Evolutionary conservation across 2,797 vertebrate species (phyloP), one percentile per base, ranked within the genome.

Genomic region (Alauda arvensis): DNA sequence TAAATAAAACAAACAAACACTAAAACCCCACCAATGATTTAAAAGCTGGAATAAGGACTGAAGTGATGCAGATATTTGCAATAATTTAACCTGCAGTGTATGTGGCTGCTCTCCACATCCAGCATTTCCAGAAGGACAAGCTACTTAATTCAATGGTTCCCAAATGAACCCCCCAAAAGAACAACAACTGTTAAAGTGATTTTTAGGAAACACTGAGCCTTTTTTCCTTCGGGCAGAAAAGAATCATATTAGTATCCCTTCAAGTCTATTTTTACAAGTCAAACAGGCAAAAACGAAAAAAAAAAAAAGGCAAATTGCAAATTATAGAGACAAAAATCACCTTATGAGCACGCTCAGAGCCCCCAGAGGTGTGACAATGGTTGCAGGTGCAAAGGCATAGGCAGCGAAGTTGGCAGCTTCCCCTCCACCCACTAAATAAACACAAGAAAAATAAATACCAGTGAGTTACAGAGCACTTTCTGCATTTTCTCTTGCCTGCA

Each of bases 361-460:
- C 40, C 99, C 99, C 61, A 99, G 98, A 0, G 99, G 99, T 0
- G 99, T 99, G 90, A 99, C 98, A 83, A 99, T 97, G 1, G 99
- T 99, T 4, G 99, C 99, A 14, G 99, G 98, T 60, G 99, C 98
- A 67, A 99, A 99, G 34, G 98, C 98, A 62, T 99, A 99, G 37
- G 99, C 99, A 2, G 97, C 98, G 14, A 99, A 99, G 96, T 99
- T 99, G 92, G 98, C 98, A 43, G 91, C 98, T 93, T 99, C 99
- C 42, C 99, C 99, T 60, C 96, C 98, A 55, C 98, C 98, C 99
- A 99, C 99, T 99, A 94, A 55, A 92, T 61, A 94, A 88, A 95
- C 56, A 94, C 39, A 82, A 88, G 43, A 93, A 91, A 89, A 87
- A 91, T 5, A 88, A 91, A 90, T 26, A 90, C 17, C 29, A 39